Evolutionary conservation across 2,797 vertebrate genomes (phyloP).

Genomic region (Paratrypauchen microcephalus): DNA sequence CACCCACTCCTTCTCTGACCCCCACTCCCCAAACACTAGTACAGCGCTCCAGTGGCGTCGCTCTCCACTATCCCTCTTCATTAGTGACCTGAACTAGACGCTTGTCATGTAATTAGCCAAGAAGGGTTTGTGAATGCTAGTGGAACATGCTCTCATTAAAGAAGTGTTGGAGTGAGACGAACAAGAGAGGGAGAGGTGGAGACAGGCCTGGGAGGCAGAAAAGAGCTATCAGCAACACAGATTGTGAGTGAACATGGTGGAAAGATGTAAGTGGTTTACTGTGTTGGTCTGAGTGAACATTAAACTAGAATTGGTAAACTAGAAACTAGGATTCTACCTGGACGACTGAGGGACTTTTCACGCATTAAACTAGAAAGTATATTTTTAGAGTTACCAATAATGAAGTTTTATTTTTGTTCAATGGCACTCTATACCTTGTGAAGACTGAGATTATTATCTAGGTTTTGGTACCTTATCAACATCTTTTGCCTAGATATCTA

Average conservation of each 20-base stretch:
- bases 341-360: too few species aligned
- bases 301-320: too few species aligned
- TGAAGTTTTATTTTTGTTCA: neutral
- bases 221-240: slow-evolving; percentile 36
- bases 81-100: slow-evolving; percentile 75
- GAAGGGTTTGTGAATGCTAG: slow-evolving; percentile 65
- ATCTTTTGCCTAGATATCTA: neutral
- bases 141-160: slow-evolving; percentile 69
- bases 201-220: slow-evolving; percentile 33
- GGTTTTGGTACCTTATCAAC: neutral
- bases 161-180: slow-evolving; percentile 36
- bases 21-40: slow-evolving; percentile 6
- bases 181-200: slow-evolving; percentile 38
- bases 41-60: slow-evolving; percentile 57
- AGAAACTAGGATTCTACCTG: too few species aligned
- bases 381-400: neutral
- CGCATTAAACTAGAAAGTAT: too few species aligned
- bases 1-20: slow-evolving; percentile 37
- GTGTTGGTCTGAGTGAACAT: neutral
- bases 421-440: neutral
- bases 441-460: neutral
- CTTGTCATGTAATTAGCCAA: slow-evolving; percentile 76
- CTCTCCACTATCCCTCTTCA: slow-evolving; percentile 71
- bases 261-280: neutral
- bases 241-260: slow-evolving; percentile 5